phyloP scores from a whole-genome alignment of 2,797 vertebrate genomes.

The Myoxocephalus aenaeus region DNA sequence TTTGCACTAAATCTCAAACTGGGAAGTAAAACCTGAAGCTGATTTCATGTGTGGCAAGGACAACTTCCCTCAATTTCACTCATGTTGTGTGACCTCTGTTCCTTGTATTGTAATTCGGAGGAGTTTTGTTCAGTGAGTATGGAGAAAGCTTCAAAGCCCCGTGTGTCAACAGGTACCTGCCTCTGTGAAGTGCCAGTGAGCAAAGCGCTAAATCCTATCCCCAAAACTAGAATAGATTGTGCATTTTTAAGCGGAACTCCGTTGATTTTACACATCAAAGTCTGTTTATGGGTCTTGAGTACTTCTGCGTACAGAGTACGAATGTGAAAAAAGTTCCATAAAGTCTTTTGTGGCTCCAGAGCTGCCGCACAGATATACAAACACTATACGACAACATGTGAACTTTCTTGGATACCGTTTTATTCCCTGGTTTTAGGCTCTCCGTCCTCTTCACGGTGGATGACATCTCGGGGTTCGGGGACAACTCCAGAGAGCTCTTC shows the following conservation, averaged over 20 bases:
- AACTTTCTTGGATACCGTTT: background rate
- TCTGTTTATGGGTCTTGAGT: background rate
- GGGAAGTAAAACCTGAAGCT: conserved; percentile 50
- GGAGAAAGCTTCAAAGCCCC: background rate
- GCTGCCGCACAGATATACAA: background rate
- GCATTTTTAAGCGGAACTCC: background rate
- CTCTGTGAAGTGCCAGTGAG: background rate
- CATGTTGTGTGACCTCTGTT: background rate
- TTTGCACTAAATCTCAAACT: background rate
- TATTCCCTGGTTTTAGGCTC: conserved; percentile 77
- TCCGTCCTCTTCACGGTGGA: conserved; percentile 86
- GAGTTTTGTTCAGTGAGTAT: background rate
- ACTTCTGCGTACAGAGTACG: background rate
- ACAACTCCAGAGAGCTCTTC: conserved; percentile 89
- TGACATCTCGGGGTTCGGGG: conserved; percentile 88
- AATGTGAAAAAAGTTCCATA: background rate
- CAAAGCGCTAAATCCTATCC: background rate
- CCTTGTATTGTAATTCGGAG: background rate
- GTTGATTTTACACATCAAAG: background rate
- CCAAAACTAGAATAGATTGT: background rate
- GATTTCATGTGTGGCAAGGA: background rate
- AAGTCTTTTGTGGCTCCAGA: background rate
- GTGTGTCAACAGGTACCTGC: background rate
- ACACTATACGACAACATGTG: background rate
- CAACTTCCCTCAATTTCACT: background rate